Evolutionary conservation across 2,113 vertebrate species (phyloP).

Genomic region (Octodon degus): DNA sequence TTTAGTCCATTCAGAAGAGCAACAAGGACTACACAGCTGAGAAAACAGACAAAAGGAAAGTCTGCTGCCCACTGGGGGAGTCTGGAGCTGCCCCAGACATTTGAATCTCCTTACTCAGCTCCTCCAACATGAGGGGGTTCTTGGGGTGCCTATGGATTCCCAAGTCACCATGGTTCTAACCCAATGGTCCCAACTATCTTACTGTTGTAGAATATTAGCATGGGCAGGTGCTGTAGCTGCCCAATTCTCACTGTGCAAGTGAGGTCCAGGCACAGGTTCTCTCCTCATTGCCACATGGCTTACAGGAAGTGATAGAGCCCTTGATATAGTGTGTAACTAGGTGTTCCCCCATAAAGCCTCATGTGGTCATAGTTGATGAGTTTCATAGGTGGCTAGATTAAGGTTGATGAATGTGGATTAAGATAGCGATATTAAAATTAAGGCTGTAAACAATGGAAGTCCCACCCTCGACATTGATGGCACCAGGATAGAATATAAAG

Average conservation of each 20-base stretch:
- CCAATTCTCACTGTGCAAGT: not conserved
- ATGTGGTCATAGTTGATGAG: not conserved
- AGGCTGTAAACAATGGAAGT: not conserved
- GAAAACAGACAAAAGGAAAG: not conserved
- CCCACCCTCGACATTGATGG: not conserved
- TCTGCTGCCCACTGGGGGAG: fast-evolving
- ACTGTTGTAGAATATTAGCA: not conserved
- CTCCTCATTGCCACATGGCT: not conserved
- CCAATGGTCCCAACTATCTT: not conserved
- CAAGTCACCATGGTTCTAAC: not conserved
- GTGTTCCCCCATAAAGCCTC: not conserved
- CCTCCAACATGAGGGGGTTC: not conserved
- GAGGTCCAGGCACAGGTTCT: not conserved
- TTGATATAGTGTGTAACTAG: not conserved
- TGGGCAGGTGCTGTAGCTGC: too few relatives aligned
- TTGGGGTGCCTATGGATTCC: too few relatives aligned
- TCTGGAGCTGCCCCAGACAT: not conserved
- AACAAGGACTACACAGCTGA: not conserved
- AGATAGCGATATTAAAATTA: not conserved
- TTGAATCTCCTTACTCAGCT: not conserved
- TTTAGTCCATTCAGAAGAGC: not conserved
- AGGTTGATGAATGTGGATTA: not conserved
- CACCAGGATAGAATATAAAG: not conserved
- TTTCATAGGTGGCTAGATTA: not conserved
- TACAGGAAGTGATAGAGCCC: not conserved